Percentiles rank a stretch among this genome's conserved stretches.
Evolutionary conservation across 2,113 vertebrate species (phyloP).

Genomic region (Hippoglossus stenolepis): DNA sequence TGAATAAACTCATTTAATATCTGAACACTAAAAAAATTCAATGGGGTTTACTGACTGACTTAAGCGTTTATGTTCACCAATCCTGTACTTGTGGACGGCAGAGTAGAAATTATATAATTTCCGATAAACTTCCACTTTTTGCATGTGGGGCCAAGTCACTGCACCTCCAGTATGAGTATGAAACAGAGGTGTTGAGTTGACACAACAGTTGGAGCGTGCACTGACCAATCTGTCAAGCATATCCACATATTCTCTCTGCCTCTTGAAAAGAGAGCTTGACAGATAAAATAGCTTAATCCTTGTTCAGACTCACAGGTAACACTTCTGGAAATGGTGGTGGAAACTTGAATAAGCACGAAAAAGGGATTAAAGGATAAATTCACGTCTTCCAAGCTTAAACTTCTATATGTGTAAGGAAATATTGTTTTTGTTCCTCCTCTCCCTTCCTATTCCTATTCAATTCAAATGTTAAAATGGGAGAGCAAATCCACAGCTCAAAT

Average conservation of each 20-base stretch:
- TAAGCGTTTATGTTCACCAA: no score
- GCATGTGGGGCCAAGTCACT: no score
- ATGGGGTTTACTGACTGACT: not conserved
- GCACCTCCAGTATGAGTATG: no score
- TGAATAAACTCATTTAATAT: not conserved
- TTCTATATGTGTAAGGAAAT: not conserved
- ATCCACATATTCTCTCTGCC: not conserved
- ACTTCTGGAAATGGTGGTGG: not conserved
- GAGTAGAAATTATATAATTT: no score
- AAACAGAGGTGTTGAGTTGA: no score
- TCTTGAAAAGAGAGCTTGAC: not conserved
- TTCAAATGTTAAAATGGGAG: not conserved
- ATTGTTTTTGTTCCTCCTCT: not conserved
- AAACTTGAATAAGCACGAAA: not conserved
- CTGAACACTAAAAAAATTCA: not conserved
- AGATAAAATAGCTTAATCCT: not conserved
- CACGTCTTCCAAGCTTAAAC: no score
- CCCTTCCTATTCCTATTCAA: not conserved
- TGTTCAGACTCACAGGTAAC: not conserved
- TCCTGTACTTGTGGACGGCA: no score
- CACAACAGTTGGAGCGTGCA: no score
- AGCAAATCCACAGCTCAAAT: no score
- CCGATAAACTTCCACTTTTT: no score
- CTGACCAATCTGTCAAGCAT: no score
- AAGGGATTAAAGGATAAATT: not conserved